Percentiles rank a stretch among this genome's conserved stretches.
Conservation (phyloP, 2,113 vertebrate genomes). For the Raphicerus campestris region DNA sequence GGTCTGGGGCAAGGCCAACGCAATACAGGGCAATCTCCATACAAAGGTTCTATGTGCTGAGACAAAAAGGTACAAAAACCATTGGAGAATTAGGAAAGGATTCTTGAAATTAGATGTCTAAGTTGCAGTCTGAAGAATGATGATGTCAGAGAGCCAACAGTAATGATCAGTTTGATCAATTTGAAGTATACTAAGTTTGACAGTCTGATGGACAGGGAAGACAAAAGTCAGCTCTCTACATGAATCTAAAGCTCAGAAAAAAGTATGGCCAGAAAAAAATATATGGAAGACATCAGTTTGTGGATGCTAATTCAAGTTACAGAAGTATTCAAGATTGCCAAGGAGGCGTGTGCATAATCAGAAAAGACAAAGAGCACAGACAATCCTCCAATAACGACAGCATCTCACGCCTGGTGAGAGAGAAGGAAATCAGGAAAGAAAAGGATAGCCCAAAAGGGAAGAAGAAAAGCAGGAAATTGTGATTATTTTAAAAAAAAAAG, state of each 20-base stretch:
- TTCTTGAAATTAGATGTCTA: not conserved
- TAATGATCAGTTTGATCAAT: not conserved
- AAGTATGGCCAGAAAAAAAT: not conserved
- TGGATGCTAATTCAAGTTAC: not conserved
- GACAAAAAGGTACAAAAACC: not conserved
- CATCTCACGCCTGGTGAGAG: not conserved
- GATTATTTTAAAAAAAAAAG: not conserved
- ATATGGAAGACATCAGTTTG: not conserved
- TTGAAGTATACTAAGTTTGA: not conserved
- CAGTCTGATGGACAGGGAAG: not conserved
- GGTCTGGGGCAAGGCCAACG: not conserved
- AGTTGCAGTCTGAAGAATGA: not conserved
- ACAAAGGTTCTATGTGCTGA: not conserved
- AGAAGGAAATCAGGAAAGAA: not conserved
- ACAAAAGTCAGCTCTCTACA: not conserved
- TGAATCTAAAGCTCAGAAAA: not conserved
- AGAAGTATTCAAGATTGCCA: not conserved
- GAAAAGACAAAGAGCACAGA: not conserved
- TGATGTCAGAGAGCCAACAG: not conserved
- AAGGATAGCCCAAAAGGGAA: not conserved
- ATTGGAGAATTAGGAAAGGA: not conserved
- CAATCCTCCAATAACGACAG: not conserved
- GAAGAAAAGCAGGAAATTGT: not conserved
- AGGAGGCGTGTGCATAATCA: not conserved
- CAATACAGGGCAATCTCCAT: not conserved